Conservation (phyloP, 2,888 invertebrate genomes). For the Mimumesa dahlbomi region DNA sequence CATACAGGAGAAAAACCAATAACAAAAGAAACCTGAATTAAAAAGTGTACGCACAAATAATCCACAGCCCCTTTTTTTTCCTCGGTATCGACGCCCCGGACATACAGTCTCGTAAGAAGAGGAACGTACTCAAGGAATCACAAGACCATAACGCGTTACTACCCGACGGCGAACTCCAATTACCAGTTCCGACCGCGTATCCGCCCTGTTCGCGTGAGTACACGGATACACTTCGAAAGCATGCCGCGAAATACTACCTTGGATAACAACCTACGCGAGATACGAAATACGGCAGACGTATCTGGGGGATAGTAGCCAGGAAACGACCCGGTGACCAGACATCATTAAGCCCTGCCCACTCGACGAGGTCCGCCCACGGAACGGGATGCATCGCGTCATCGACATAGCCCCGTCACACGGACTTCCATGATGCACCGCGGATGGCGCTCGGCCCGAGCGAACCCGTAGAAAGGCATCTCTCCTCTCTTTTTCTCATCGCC, state of each 20-base stretch:
- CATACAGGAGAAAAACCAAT: no score
- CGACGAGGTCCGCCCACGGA: constrained; percentile 37
- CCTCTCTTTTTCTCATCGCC: constrained; percentile 1
- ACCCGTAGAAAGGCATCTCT: constrained; percentile 14
- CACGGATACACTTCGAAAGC: constrained; percentile 38
- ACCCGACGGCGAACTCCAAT: constrained; percentile 45
- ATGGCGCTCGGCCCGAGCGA: no score
- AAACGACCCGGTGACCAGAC: constrained; percentile 58
- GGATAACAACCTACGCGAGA: constrained; percentile 43
- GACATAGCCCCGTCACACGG: background rate
- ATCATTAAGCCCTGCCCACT: constrained; percentile 55
- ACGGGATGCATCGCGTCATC: constrained; percentile 55
- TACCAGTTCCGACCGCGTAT: constrained; percentile 18
- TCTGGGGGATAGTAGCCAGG: constrained; percentile 48
- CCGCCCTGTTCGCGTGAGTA: constrained; percentile 29
- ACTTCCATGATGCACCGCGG: constrained; percentile 11
- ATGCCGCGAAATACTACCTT: constrained; percentile 44
- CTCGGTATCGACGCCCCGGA: constrained; percentile 13
- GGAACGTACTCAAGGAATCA: constrained; percentile 23
- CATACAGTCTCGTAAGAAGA: background rate
- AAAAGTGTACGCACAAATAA: constrained; percentile 3
- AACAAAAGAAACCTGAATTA: constrained; percentile 4
- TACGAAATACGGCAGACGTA: constrained; percentile 42
- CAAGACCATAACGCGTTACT: constrained; percentile 41
- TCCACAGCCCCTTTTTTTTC: constrained; percentile 11